Conservation (phyloP, 1,140 invertebrate genomes). For the Drosophila nasuta region DNA sequence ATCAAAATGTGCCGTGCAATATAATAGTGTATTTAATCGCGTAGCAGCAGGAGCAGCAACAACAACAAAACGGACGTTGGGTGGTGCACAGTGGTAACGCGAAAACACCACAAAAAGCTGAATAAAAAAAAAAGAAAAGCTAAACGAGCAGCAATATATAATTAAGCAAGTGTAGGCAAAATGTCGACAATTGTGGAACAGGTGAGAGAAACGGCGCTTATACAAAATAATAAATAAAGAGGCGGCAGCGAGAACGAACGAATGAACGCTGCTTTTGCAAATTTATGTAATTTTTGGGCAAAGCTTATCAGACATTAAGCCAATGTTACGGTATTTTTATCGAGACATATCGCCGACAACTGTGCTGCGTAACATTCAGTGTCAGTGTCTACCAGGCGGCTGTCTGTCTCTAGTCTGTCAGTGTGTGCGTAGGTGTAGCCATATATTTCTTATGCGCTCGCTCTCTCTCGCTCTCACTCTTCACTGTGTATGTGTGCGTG, state of each 20-base stretch:
- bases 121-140: constrained; percentile 31
- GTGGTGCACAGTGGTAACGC: constrained; percentile 38
- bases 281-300: constrained; percentile 40
- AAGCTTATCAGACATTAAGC: constrained; percentile 60
- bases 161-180: constrained; percentile 57
- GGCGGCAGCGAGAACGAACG: neutral
- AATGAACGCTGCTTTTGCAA: neutral
- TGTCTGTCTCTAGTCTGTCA: constrained; percentile 36
- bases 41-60: constrained; percentile 30
- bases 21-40: constrained; percentile 38
- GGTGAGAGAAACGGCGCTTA: constrained; percentile 62
- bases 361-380: constrained; percentile 78
- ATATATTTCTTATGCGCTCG: constrained; percentile 3
- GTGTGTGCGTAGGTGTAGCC: constrained; percentile 53
- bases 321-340: constrained; percentile 67
- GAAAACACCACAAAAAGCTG: constrained; percentile 19
- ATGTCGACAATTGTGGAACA: constrained; percentile 80
- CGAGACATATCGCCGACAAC: constrained; percentile 59
- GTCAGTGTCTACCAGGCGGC: constrained; percentile 60
- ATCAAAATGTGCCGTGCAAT: constrained; percentile 49
- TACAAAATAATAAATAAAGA: constrained; percentile 4
- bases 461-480: neutral
- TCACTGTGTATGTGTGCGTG: constrained; percentile 10
- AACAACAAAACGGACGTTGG: constrained; percentile 39
- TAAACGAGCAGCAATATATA: constrained; percentile 32